A percentile compares a stretch with the other conserved stretches of the same genome.
Conservation (phyloP, 2,888 invertebrate species). For the Ditylenchus weischeri region DNA sequence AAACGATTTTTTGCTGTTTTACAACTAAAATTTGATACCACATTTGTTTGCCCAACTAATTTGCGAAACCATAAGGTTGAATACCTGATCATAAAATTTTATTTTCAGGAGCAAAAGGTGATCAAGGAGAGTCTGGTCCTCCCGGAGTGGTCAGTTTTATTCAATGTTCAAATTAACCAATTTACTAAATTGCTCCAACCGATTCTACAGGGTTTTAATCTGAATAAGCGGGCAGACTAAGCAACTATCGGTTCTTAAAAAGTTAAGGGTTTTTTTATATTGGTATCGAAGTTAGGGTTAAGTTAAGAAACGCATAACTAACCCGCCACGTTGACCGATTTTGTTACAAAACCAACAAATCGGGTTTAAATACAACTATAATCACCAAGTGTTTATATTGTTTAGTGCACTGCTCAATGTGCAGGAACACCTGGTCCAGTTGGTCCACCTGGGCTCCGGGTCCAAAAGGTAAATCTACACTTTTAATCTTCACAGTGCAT, state of each 20-base stretch:
- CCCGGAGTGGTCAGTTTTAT: slow-evolving; percentile 41
- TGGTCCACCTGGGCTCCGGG: slow-evolving; percentile 47
- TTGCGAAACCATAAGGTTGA: background rate
- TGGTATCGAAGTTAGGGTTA: too few relatives aligned
- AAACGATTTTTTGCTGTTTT: background rate
- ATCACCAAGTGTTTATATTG: background rate
- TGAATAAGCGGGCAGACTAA: too few relatives aligned
- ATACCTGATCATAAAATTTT: background rate
- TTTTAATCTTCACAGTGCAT: background rate
- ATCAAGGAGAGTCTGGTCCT: slow-evolving; percentile 41
- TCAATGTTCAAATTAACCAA: background rate
- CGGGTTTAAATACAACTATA: too few relatives aligned
- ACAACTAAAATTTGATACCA: background rate
- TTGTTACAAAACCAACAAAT: too few relatives aligned
- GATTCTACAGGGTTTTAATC: too few relatives aligned
- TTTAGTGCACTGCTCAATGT: slow-evolving; percentile 28
- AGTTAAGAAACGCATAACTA: too few relatives aligned
- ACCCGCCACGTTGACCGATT: too few relatives aligned
- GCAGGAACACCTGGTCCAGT: slow-evolving; percentile 26
- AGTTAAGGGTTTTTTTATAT: background rate
- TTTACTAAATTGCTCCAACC: background rate
- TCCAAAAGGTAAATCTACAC: slow-evolving; percentile 30
- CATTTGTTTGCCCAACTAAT: background rate
- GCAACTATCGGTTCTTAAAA: too few relatives aligned
- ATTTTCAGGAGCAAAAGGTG: slow-evolving; percentile 31